phyloP scores from a whole-genome alignment of 2,888 invertebrate genomes.

The Pseudococcus jackbeardsleyi region DNA sequence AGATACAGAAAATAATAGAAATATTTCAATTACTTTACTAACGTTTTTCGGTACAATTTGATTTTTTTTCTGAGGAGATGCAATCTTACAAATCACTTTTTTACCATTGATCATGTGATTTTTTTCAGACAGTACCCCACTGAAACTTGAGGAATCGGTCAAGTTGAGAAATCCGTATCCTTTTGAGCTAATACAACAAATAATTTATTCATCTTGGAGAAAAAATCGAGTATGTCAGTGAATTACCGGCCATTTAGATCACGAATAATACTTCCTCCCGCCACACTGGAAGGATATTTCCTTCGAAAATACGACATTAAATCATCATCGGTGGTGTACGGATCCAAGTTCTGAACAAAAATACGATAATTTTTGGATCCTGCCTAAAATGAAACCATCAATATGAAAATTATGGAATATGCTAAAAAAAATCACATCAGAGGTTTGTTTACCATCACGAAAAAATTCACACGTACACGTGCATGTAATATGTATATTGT shows the following conservation, averaged over 20 bases:
- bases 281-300: background rate
- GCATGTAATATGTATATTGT: background rate
- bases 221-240: background rate
- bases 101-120: background rate
- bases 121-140: background rate
- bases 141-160: background rate
- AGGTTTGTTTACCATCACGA: background rate
- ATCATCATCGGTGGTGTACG: background rate
- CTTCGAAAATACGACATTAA: background rate
- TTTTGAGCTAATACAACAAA: background rate
- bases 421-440: background rate
- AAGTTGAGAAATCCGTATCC: background rate
- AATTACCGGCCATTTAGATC: conserved; percentile 4
- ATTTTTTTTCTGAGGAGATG: background rate
- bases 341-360: background rate
- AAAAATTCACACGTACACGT: background rate
- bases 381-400: background rate
- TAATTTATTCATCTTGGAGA: background rate
- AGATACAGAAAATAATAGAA: too few relatives aligned
- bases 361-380: background rate
- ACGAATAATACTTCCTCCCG: background rate
- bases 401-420: background rate
- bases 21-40: too few relatives aligned
- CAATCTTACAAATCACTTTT: background rate
- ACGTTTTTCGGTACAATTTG: background rate